A percentile compares a stretch with the other conserved stretches of the same genome.
Conservation (phyloP, 2,888 invertebrate genomes). For the Dicyrtomina minuta region DNA sequence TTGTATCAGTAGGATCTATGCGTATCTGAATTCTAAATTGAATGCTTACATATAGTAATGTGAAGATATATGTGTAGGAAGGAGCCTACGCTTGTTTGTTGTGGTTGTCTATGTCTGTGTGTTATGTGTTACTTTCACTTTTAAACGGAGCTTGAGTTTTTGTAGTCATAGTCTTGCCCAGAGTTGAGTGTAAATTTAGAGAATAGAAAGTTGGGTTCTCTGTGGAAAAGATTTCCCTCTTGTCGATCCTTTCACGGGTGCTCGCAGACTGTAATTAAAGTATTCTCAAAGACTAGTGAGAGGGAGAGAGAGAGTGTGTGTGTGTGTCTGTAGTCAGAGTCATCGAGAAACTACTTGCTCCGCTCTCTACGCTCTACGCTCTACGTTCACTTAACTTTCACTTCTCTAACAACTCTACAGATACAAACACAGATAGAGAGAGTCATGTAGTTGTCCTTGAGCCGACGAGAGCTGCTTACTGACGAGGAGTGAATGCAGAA, state of each 20-base stretch:
- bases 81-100: too few species aligned
- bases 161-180: background rate
- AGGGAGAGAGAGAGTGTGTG: background rate
- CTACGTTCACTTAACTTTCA: background rate
- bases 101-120: too few species aligned
- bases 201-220: background rate
- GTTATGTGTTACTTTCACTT: too few species aligned
- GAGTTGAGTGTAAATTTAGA: conserved; percentile 1
- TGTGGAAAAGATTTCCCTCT: conserved; percentile 5
- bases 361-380: too few species aligned
- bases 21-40: too few species aligned
- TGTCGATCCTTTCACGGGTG: conserved; percentile 15
- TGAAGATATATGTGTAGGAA: too few species aligned
- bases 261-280: conserved; percentile 20
- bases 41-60: too few species aligned
- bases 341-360: too few species aligned
- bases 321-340: too few species aligned
- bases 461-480: conserved; percentile 3
- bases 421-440: background rate
- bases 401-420: background rate
- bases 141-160: too few species aligned
- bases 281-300: conserved; percentile 2
- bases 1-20: too few species aligned
- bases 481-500: background rate
- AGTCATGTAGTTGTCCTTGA: background rate